phyloP scores from a whole-genome alignment of 2,888 invertebrate species.

The Globia sparganii region DNA sequence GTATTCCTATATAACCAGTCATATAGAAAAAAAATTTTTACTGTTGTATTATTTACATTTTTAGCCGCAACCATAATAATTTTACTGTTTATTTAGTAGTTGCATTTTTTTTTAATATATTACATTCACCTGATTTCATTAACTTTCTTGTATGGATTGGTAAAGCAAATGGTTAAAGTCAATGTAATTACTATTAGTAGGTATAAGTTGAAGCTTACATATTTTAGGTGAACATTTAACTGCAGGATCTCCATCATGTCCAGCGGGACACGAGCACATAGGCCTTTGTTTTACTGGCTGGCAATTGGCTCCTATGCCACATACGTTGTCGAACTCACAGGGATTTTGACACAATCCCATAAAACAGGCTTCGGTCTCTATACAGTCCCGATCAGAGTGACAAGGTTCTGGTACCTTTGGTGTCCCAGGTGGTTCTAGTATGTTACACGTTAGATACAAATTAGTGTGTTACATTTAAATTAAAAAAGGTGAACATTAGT shows the following conservation, averaged over 20 bases:
- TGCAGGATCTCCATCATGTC: constrained; percentile 95
- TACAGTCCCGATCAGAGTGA: constrained; percentile 95
- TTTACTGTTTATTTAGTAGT: constrained; percentile 22
- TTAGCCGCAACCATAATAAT: constrained; percentile 44
- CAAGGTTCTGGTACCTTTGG: constrained; percentile 94
- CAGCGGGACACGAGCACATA: constrained; percentile 95
- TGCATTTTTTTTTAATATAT: constrained; percentile 8
- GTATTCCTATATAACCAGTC: constrained; percentile 16
- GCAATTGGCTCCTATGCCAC: constrained; percentile 94
- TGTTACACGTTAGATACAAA: constrained; percentile 84
- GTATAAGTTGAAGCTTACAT: constrained; percentile 91
- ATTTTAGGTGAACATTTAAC: constrained; percentile 94
- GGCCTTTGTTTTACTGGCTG: constrained; percentile 95
- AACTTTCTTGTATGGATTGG: constrained; percentile 3
- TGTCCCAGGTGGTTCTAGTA: constrained; percentile 93
- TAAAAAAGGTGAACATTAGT: constrained; percentile 68
- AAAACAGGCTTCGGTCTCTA: constrained; percentile 95
- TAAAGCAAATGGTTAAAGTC: constrained; percentile 46
- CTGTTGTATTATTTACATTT: constrained; percentile 35
- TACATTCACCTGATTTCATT: constrained; percentile 30
- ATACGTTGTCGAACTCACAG: constrained; percentile 95
- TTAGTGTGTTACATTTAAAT: constrained; percentile 81
- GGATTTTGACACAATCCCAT: constrained; percentile 95
- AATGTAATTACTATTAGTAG: constrained; percentile 68
- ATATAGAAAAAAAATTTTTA: background rate